These are phyloP conservation scores for Brachyopa scutellaris DNA, from an alignment of 2,888 invertebrate species.

Conservation along the genomic window DNA sequence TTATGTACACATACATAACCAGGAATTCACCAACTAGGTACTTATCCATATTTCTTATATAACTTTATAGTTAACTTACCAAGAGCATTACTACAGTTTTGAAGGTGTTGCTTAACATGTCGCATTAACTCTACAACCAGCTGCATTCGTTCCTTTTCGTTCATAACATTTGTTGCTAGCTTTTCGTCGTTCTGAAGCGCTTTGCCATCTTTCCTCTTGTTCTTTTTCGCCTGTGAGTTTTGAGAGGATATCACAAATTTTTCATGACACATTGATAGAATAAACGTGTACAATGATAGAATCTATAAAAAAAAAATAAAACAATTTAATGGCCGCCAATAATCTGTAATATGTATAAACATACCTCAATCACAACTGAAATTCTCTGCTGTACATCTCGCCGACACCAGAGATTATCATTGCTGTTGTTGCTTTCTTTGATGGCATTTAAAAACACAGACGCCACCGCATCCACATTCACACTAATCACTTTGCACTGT, in stretches of 20 bases:
- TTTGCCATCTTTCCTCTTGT: constrained; percentile 74
- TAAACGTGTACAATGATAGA: constrained; percentile 80
- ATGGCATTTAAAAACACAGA: constrained; percentile 79
- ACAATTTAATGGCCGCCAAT: too few relatives aligned
- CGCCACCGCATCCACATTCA: constrained; percentile 77
- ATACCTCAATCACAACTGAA: constrained; percentile 86
- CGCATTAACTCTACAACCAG: constrained; percentile 79
- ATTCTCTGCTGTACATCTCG: constrained; percentile 83
- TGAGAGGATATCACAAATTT: constrained; percentile 76
- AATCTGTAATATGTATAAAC: too few relatives aligned
- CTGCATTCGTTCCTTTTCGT: constrained; percentile 80
- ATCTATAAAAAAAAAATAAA: constrained; percentile 75
- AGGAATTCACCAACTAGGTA: too few relatives aligned
- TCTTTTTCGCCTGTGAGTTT: constrained; percentile 76
- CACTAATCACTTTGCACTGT: constrained; percentile 78
- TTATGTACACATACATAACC: too few relatives aligned
- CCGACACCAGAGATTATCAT: constrained; percentile 82
- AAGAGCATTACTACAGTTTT: constrained; percentile 79
- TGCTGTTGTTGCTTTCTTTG: constrained; percentile 79
- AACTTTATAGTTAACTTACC: too few relatives aligned
- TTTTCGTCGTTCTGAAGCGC: constrained; percentile 75
- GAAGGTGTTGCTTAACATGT: constrained; percentile 79
- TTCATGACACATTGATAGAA: constrained; percentile 79
- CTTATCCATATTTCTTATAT: too few relatives aligned
- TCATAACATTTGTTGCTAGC: constrained; percentile 73